A percentile compares a stretch with the other conserved stretches of the same genome.
Conservation (phyloP, 2,797 vertebrate species). For the Bradypodion ventrale region DNA sequence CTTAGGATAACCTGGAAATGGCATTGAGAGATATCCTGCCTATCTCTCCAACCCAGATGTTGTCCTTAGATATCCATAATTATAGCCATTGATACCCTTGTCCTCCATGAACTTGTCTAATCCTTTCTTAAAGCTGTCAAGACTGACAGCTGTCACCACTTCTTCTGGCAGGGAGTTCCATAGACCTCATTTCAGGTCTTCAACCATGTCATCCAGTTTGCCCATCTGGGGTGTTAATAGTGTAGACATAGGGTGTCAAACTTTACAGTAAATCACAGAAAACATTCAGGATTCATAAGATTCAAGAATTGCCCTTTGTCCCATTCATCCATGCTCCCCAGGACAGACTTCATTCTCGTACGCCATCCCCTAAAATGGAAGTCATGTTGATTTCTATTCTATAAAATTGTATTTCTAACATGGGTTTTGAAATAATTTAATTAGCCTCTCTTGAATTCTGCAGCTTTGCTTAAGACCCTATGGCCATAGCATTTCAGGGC, state of each 20-base stretch:
- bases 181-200: too few species aligned
- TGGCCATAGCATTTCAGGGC: slow-evolving; percentile 62
- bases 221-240: slow-evolving; percentile 67
- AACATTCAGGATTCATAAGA: slow-evolving; percentile 61
- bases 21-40: too few species aligned
- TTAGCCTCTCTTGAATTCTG: slow-evolving; percentile 66
- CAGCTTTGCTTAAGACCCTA: slow-evolving; percentile 40
- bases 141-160: too few species aligned
- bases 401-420: slow-evolving; percentile 53
- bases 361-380: neutral
- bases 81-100: too few species aligned
- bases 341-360: slow-evolving; percentile 16
- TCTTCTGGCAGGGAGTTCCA: too few species aligned
- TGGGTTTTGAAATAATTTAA: slow-evolving; percentile 63
- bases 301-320: slow-evolving; percentile 48
- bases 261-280: slow-evolving; percentile 58
- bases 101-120: too few species aligned
- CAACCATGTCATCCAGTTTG: slow-evolving; percentile 54
- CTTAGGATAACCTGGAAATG: too few species aligned
- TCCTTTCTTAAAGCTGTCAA: too few species aligned
- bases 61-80: too few species aligned
- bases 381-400: slow-evolving; percentile 25
- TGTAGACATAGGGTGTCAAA: slow-evolving; percentile 60
- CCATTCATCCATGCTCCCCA: too few species aligned
- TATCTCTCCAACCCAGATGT: too few species aligned